These are phyloP conservation scores for Amazona vittata DNA, from an alignment of 2,113 vertebrate species.

Conservation along the genomic window DNA sequence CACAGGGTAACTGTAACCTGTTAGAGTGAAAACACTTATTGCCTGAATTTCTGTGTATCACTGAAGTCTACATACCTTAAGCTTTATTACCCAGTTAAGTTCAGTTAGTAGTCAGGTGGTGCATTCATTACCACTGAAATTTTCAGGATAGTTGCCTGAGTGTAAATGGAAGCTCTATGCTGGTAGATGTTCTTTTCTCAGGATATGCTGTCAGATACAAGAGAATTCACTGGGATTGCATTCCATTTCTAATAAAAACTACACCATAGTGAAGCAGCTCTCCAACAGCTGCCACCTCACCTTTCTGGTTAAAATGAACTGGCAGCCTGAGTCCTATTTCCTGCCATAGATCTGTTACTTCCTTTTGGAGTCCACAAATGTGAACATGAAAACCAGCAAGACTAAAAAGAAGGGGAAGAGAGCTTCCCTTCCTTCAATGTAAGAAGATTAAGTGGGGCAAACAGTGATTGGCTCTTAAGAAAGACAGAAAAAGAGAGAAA, in stretches of 20 bases:
- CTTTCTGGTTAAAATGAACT: not conserved
- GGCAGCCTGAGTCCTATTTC: not conserved
- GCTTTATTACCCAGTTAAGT: not conserved
- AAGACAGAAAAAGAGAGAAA: not conserved
- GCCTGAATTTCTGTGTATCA: not conserved
- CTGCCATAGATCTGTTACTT: not conserved
- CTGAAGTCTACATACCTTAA: not conserved
- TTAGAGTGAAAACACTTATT: not conserved
- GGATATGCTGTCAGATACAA: not conserved
- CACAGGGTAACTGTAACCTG: not conserved
- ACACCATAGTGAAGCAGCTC: not conserved
- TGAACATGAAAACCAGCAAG: not conserved
- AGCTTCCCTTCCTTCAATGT: not conserved
- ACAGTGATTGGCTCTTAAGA: not conserved
- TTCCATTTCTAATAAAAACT: not conserved
- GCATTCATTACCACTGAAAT: not conserved
- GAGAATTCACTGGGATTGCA: not conserved
- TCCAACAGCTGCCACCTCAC: not conserved
- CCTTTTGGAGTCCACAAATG: not conserved
- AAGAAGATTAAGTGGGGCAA: not conserved
- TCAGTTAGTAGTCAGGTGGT: not conserved
- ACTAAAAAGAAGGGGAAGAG: not conserved
- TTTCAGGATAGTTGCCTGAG: not conserved
- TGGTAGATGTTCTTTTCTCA: not conserved
- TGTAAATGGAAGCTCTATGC: not conserved